Percentiles rank a stretch among this genome's conserved stretches.
These are phyloP conservation scores for Danio kyathit DNA, from an alignment of 2,797 vertebrate species.

Conservation along the genomic window DNA sequence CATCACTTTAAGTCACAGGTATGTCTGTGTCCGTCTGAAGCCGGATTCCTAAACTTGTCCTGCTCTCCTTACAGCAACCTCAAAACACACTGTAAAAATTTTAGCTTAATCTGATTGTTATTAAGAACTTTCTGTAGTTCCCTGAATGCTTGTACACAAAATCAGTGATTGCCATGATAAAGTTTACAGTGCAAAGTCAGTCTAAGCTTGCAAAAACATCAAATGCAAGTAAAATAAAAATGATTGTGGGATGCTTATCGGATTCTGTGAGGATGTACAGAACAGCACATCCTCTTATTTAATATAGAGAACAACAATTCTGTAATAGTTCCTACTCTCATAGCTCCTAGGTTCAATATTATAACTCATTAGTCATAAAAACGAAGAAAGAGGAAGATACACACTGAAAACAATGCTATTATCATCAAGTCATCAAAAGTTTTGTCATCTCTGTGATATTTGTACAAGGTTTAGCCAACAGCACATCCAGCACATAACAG, in stretches of 20 bases:
- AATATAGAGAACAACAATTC: conserved; percentile 2
- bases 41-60: not conserved
- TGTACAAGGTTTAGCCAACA: too few relatives aligned
- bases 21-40: conserved; percentile 19
- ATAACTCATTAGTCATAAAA: not conserved
- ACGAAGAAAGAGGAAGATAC: not conserved
- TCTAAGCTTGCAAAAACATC: conserved; percentile 30
- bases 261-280: conserved; percentile 13
- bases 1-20: conserved; percentile 38
- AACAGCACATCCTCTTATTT: conserved; percentile 16
- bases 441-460: too few relatives aligned
- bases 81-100: not conserved
- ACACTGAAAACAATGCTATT: too few relatives aligned
- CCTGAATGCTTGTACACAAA: not conserved
- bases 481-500: too few relatives aligned
- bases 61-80: not conserved
- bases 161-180: not conserved
- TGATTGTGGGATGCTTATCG: conserved; percentile 12
- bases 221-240: conserved; percentile 26
- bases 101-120: not conserved
- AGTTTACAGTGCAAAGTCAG: conserved; percentile 18
- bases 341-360: not conserved
- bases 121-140: conserved; percentile 11
- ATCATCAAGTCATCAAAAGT: not conserved
- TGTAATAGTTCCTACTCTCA: conserved; percentile 8